phyloP scores from a whole-genome alignment of 2,797 vertebrate species.

The Monodelphis domestica region DNA sequence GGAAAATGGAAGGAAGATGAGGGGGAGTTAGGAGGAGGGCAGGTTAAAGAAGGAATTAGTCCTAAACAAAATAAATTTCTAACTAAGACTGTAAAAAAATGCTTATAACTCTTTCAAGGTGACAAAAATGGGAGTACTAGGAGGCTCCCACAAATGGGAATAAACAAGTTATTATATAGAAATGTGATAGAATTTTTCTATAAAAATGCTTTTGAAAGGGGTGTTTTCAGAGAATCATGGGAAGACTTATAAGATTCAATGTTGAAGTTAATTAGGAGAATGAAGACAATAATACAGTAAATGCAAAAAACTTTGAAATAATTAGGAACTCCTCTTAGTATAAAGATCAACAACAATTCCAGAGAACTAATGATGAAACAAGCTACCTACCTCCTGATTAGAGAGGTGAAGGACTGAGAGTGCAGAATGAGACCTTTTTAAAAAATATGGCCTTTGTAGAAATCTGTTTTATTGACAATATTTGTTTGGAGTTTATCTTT shows the following conservation, averaged over 20 bases:
- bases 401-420: not conserved
- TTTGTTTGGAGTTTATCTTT: not conserved
- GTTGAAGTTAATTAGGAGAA: not conserved
- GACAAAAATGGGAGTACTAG: too few relatives aligned
- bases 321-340: not conserved
- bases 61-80: too few relatives aligned
- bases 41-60: too few relatives aligned
- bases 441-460: not conserved
- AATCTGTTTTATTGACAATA: not conserved
- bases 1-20: not conserved
- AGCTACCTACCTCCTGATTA: not conserved
- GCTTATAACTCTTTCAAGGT: too few relatives aligned
- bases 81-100: too few relatives aligned
- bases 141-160: not conserved
- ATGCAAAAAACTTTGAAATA: not conserved
- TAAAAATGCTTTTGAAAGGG: not conserved
- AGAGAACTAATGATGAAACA: not conserved
- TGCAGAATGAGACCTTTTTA: too few relatives aligned
- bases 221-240: not conserved
- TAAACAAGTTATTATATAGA: not conserved
- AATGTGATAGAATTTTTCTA: not conserved
- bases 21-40: not conserved
- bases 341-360: not conserved
- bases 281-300: not conserved
- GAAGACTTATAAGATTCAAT: not conserved